Base-by-base conservation (phyloP, 1,140 invertebrate genomes). In the Plectus sambesii region DNA sequence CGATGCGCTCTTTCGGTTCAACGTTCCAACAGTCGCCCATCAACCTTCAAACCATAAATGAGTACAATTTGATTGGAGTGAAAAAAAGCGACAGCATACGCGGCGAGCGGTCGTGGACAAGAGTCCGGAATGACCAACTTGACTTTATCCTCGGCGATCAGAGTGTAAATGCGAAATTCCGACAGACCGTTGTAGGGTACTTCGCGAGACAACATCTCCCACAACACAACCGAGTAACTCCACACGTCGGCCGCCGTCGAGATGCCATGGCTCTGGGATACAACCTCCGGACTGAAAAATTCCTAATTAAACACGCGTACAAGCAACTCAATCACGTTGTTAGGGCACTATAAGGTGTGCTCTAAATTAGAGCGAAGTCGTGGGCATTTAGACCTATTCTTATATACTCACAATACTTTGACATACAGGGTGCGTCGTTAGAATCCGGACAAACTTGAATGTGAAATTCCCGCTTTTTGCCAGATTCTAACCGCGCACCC, bases 191-290 rank as follows among this genome's bases (percentile, higher is more conserved):
- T 63, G 40, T 65, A 63, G 6, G 61, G 62, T 19, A 63, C 46
- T 54, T 63, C 59, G 15, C 60, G 42, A 9, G 62, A 55, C 39
- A 65, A 24, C 26, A 63, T 43, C 39, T 63, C 61, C 61, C 61
- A 63, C 3, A 63, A 38, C 33, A 64, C 51, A 8, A 63, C 62
- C 25, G 52, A 59, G 39, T 46, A 63, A 29, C 46, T 51, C 62
- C 62, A 63, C 2, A 63, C 62, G 43, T 63, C 61, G 4, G 59
- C 60, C n/a, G 61, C 61, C 1, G 62, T 59, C 4, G 61, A 59
- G 19, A 63, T 62, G 3, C 56, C 56, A 26, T 63, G 62, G 23
- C 51, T 42, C 50, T 66, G 62, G 8, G 35, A 50, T 27, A 63
- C 65, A 23, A 63, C 65, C 50, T 63, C 62, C 3, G 61, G 61